Conservation (phyloP, 2,888 invertebrate species). For the Xanthia icteritia region DNA sequence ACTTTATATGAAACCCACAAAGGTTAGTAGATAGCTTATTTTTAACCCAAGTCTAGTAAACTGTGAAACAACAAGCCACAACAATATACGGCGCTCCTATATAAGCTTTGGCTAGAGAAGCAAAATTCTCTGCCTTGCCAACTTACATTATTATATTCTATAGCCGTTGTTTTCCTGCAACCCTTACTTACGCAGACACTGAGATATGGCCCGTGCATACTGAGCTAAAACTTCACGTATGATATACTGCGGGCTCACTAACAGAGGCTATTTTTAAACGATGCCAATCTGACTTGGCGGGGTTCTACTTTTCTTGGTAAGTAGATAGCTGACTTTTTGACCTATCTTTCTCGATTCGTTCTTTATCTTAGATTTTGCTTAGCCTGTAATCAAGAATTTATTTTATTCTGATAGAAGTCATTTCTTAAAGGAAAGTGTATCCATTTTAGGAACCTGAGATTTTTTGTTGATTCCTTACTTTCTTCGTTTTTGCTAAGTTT, state of each 20-base stretch:
- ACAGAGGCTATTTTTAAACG: slow-evolving; percentile 47
- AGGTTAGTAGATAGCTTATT: slow-evolving; percentile 65
- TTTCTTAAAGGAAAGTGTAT: not conserved
- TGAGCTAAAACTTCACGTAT: slow-evolving; percentile 63
- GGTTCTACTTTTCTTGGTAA: slow-evolving; percentile 28
- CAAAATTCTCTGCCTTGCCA: slow-evolving; percentile 59
- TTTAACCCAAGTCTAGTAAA: slow-evolving; percentile 66
- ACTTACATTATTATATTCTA: slow-evolving; percentile 69
- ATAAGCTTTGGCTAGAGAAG: slow-evolving; percentile 59
- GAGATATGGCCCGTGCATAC: slow-evolving; percentile 66
- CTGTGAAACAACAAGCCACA: slow-evolving; percentile 46
- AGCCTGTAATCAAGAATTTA: not conserved
- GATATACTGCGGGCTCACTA: slow-evolving; percentile 49
- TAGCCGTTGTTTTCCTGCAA: slow-evolving; percentile 67
- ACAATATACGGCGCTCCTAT: slow-evolving; percentile 51
- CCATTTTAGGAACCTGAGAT: no score
- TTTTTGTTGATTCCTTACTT: no score
- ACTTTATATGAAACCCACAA: slow-evolving; percentile 24
- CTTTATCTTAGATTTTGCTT: not conserved
- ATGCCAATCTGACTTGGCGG: slow-evolving; percentile 35
- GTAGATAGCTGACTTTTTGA: slow-evolving; percentile 6
- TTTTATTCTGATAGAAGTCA: not conserved
- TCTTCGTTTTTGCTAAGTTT: not conserved
- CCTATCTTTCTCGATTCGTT: not conserved
- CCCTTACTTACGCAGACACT: slow-evolving; percentile 68